A percentile compares a stretch with the other conserved stretches of the same genome.
Conservation (phyloP, 2,888 invertebrate species). For the Cheilosia soror region DNA sequence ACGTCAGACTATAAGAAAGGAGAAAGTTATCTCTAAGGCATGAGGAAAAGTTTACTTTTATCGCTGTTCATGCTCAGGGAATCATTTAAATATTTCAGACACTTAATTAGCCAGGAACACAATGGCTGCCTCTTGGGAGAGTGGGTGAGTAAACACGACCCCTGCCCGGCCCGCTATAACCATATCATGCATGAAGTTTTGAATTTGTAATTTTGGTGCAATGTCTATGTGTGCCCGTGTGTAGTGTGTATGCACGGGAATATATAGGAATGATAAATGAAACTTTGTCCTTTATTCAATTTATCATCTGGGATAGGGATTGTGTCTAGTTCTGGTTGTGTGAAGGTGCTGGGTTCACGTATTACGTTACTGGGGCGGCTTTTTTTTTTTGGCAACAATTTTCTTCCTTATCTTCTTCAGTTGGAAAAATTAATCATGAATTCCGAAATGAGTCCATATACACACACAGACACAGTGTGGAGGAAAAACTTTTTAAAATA, state of each 20-base stretch:
- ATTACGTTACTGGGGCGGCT: slow-evolving; percentile 17
- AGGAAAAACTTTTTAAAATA: slow-evolving; percentile 28
- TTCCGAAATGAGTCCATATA: slow-evolving; percentile 41
- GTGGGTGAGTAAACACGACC: slow-evolving; percentile 37
- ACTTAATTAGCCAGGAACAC: slow-evolving; percentile 74
- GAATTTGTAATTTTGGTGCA: slow-evolving; percentile 75
- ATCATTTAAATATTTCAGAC: slow-evolving; percentile 74
- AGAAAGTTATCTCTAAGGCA: slow-evolving; percentile 59
- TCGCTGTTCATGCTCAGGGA: slow-evolving; percentile 72
- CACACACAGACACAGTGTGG: neutral
- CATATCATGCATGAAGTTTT: slow-evolving; percentile 70
- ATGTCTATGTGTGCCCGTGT: slow-evolving; percentile 21
- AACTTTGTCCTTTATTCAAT: slow-evolving; percentile 74
- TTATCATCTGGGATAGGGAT: slow-evolving; percentile 60
- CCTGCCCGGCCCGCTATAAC: slow-evolving; percentile 13
- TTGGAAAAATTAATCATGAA: slow-evolving; percentile 66
- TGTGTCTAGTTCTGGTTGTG: slow-evolving; percentile 48
- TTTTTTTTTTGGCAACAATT: slow-evolving; percentile 5
- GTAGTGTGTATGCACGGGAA: slow-evolving; percentile 31
- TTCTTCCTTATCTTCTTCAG: slow-evolving; percentile 25
- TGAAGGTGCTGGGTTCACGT: slow-evolving; percentile 46
- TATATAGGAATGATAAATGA: slow-evolving; percentile 66
- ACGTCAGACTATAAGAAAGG: slow-evolving; percentile 34
- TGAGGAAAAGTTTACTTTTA: slow-evolving; percentile 69
- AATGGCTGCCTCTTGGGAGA: slow-evolving; percentile 41